phyloP scores from a whole-genome alignment of 2,113 vertebrate genomes.

The Spilogale gracilis region DNA sequence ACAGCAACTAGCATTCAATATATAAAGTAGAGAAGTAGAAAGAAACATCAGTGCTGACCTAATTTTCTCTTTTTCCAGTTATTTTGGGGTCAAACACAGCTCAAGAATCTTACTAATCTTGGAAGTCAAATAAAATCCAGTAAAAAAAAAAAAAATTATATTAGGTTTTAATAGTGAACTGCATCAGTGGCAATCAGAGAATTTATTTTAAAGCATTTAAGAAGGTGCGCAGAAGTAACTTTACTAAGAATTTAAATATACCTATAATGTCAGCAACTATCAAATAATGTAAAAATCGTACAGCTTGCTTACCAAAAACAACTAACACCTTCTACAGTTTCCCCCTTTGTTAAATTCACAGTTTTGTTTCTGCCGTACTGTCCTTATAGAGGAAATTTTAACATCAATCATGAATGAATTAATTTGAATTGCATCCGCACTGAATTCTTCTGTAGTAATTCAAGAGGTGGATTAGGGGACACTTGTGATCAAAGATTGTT shows the following conservation, averaged over 20 bases:
- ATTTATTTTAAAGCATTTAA: background rate
- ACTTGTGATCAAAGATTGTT: slow-evolving; percentile 79
- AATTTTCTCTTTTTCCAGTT: background rate
- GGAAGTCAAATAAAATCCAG: background rate
- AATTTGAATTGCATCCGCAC: slow-evolving; percentile 81
- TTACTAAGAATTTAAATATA: slow-evolving; percentile 40
- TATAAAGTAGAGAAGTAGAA: background rate
- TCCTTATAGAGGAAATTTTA: slow-evolving; percentile 66
- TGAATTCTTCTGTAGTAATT: slow-evolving; percentile 76
- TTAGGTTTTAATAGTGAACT: background rate
- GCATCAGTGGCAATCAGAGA: background rate
- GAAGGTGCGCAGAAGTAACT: background rate
- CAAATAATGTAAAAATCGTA: slow-evolving; percentile 27
- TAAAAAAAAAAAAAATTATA: background rate
- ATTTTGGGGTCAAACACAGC: background rate
- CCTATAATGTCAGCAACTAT: background rate
- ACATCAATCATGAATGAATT: slow-evolving; percentile 73
- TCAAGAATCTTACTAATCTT: background rate
- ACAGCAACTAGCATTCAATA: background rate
- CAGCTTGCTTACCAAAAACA: background rate
- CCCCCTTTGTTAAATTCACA: slow-evolving; percentile 1
- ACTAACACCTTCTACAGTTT: background rate
- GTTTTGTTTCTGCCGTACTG: slow-evolving; percentile 6
- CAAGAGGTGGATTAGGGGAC: slow-evolving; percentile 75
- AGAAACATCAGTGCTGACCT: background rate